Conservation (phyloP, 2,113 vertebrate species). For the Gulo gulo region DNA sequence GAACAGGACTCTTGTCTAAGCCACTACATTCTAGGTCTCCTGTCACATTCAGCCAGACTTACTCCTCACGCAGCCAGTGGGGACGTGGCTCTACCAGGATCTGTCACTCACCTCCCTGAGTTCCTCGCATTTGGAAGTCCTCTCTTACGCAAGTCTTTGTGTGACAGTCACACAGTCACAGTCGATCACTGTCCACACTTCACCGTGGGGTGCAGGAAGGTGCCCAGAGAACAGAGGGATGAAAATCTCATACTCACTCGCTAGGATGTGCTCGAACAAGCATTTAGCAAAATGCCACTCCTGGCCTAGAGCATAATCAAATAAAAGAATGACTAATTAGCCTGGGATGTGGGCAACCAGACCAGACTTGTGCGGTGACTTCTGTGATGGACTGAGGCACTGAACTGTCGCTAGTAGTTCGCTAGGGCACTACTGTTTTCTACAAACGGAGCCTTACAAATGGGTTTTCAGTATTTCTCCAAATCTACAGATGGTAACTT, state of each 20-base stretch:
- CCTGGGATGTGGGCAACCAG: not conserved
- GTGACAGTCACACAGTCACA: not conserved
- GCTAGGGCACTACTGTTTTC: not conserved
- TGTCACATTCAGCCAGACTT: not conserved
- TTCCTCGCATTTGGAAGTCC: slow-evolving; percentile 20
- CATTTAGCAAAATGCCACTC: not conserved
- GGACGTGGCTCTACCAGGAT: not conserved
- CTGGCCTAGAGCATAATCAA: not conserved
- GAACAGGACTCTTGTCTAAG: not conserved
- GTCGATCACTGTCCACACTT: not conserved
- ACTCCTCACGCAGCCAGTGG: not conserved
- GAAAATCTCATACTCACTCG: not conserved
- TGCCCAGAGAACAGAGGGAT: not conserved
- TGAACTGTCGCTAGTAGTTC: not conserved
- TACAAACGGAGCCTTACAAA: not conserved
- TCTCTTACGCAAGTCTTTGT: not conserved
- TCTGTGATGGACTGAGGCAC: not conserved
- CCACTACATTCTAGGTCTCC: not conserved
- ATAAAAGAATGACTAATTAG: not conserved
- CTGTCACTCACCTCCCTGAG: not conserved
- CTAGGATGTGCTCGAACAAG: not conserved
- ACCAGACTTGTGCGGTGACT: not conserved
- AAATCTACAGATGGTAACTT: not conserved
- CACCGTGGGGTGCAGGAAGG: not conserved
- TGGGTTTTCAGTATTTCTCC: not conserved